phyloP scores from a whole-genome alignment of 1,140 invertebrate genomes.

The Camponotus pennsylvanicus region DNA sequence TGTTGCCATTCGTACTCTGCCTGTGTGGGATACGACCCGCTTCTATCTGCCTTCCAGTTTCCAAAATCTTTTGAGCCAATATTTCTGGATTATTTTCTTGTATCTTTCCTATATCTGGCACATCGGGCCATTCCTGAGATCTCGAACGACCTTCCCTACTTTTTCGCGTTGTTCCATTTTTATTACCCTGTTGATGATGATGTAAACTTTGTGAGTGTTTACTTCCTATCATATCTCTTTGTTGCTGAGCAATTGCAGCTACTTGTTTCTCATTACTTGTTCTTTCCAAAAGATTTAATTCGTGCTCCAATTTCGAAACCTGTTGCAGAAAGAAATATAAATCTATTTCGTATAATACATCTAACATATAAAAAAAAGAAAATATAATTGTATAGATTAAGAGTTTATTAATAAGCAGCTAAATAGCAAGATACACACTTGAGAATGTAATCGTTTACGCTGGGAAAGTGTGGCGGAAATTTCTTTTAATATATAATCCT shows the following conservation, averaged over 20 bases:
- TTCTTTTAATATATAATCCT: slow-evolving; percentile 94
- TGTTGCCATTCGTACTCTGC: slow-evolving; percentile 64
- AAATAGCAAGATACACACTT: slow-evolving; percentile 81
- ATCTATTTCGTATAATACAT: neutral
- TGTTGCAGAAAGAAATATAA: slow-evolving; percentile 59
- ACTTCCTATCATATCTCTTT: slow-evolving; percentile 71
- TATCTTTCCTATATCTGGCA: slow-evolving; percentile 95
- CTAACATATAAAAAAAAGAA: neutral
- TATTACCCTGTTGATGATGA: slow-evolving; percentile 76
- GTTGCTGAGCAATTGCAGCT: slow-evolving; percentile 83
- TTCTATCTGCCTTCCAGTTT: slow-evolving; percentile 95
- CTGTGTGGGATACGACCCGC: slow-evolving; percentile 89
- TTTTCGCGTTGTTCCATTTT: slow-evolving; percentile 87
- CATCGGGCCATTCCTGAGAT: slow-evolving; percentile 96
- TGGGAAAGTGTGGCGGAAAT: slow-evolving; percentile 93
- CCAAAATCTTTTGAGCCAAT: slow-evolving; percentile 94
- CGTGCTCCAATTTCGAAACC: slow-evolving; percentile 91
- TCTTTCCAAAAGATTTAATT: slow-evolving; percentile 91
- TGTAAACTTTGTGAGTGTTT: slow-evolving; percentile 76
- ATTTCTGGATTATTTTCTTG: slow-evolving; percentile 96
- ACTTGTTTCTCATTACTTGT: slow-evolving; percentile 89
- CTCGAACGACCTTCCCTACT: slow-evolving; percentile 91
- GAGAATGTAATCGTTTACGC: slow-evolving; percentile 92
- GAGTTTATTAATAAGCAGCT: neutral
- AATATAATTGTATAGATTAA: slow-evolving; percentile 9